These are phyloP conservation scores for Accipiter cooperii DNA, from an alignment of 2,113 vertebrate species.

Conservation along the genomic window DNA sequence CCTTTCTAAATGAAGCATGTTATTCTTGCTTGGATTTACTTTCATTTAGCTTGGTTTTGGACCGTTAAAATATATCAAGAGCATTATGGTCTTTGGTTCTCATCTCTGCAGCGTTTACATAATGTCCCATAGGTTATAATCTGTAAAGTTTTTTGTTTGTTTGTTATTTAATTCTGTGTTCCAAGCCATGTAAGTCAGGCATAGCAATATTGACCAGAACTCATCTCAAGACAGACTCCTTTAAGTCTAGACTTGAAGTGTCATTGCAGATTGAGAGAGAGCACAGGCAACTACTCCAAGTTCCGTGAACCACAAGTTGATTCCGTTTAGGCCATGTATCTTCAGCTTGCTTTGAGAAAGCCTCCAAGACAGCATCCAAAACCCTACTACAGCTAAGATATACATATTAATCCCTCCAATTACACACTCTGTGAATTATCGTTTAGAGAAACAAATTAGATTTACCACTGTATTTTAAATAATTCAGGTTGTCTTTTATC, in stretches of 20 bases:
- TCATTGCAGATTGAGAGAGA: not conserved
- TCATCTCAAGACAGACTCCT: not conserved
- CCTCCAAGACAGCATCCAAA: not conserved
- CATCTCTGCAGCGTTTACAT: not conserved
- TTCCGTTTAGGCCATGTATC: not conserved
- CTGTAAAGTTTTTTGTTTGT: not conserved
- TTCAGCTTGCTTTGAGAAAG: not conserved
- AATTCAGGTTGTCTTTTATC: not conserved
- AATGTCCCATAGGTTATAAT: not conserved
- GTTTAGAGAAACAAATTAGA: not conserved
- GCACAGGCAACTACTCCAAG: not conserved
- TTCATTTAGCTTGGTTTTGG: not conserved
- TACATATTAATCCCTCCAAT: not conserved
- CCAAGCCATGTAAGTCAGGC: not conserved
- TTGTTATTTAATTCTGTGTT: not conserved
- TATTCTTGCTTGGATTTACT: not conserved
- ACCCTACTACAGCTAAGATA: not conserved
- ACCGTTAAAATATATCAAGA: not conserved
- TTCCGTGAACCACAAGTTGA: not conserved
- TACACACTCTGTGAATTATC: not conserved
- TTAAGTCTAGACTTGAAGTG: not conserved
- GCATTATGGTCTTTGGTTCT: not conserved
- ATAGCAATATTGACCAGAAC: not conserved
- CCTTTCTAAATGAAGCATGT: not conserved
- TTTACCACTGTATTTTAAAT: not conserved